A percentile compares a stretch with the other conserved stretches of the same genome.
phyloP scores from a whole-genome alignment of 2,797 vertebrate species.

The Rhincodon typus region DNA sequence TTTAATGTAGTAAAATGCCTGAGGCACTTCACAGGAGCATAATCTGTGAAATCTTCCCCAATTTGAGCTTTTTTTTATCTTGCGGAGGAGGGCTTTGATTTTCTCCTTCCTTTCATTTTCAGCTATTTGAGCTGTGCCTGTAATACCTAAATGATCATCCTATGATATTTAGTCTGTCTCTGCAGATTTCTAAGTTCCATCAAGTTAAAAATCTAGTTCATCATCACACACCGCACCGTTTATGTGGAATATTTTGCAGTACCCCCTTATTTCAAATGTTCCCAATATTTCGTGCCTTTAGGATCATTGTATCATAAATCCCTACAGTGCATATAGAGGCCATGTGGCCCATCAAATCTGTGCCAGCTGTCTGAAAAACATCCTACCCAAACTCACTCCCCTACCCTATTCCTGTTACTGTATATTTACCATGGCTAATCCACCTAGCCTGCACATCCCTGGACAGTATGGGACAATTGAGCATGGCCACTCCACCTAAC shows the following conservation, averaged over 20 bases:
- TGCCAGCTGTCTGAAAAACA: too few relatives aligned
- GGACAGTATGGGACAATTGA: too few relatives aligned
- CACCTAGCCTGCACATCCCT: too few relatives aligned
- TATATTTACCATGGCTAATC: too few relatives aligned
- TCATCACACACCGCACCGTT: not conserved
- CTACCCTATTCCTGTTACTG: too few relatives aligned
- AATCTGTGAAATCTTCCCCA: not conserved
- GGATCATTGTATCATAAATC: too few relatives aligned
- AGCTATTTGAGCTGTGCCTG: not conserved
- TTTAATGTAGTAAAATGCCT: not conserved
- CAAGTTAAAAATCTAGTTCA: not conserved
- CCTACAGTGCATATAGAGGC: too few relatives aligned
- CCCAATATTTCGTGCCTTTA: not conserved
- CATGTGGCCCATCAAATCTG: too few relatives aligned
- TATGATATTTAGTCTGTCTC: not conserved
- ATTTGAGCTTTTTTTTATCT: not conserved
- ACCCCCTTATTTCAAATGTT: not conserved
- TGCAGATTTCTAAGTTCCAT: not conserved
- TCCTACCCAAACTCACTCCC: too few relatives aligned
- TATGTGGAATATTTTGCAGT: not conserved
- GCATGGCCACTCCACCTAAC: too few relatives aligned
- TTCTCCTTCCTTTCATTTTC: not conserved
- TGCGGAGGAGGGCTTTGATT: not conserved
- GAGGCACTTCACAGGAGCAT: not conserved
- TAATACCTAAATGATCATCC: not conserved